Base-by-base conservation (phyloP, 2,888 invertebrate species). In the Timema cristinae region DNA sequence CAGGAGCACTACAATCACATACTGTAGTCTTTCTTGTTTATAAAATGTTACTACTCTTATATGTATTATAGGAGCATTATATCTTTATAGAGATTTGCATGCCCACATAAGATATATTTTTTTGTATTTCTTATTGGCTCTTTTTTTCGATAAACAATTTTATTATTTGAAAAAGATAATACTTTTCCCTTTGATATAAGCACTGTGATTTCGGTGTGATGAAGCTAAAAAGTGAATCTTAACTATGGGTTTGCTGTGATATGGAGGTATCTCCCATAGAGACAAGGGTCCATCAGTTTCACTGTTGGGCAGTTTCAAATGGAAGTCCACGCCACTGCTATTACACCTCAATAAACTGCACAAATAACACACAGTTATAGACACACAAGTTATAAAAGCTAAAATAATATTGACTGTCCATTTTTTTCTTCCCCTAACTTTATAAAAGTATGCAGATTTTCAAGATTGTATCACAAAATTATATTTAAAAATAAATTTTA, bases 231-330 rank as follows among this genome's bases (percentile, higher is more conserved):
- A 93, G 79, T 89, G 89, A 76, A 97, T 91, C 77, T 91, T 88
- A 84, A 97, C 95, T 73, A 98, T 90, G 75, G 94, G 89, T 82
- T 94, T 94, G 66, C 92, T 89, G 81, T 92, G 88, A 83, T 91
- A 93, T 72, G 98, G 95, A 78, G 94, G 93, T 80, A 98, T 92
- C 81, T 92, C 90, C 97, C 97, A 97, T 78, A 94, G 84, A 78
- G 89, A 89, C 79, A 91, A 91, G 69, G 93, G 90, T 71, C 93
- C 95, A 80, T 92, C 91, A 73, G 87, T 85, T 75, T 90, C 90
- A 69, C 92, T 92, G 73, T 84, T 86, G 73, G 97, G 95, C 80
- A 95, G 83, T 83, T 95, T 94, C 78, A 98, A 85, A 82, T 92
- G 91, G 83, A 98, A 92, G 80, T 95, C 93, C 68, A 93, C 91